These are phyloP conservation scores for Amblyopsis hoosieri DNA, from an alignment of 2,797 vertebrate genomes.

Conservation along the genomic window DNA sequence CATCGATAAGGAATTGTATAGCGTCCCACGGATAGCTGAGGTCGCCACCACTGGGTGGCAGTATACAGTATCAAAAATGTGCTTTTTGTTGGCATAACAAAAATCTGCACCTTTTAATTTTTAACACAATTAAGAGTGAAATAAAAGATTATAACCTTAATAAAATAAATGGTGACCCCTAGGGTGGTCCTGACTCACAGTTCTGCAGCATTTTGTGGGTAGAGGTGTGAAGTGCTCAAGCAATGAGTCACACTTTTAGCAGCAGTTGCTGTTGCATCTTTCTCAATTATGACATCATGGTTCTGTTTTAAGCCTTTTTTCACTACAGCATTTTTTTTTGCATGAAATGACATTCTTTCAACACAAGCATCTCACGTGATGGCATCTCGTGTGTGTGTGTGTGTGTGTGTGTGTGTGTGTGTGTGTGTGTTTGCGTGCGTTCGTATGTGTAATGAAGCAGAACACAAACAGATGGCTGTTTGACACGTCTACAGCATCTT, in stretches of 20 bases:
- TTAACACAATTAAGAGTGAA: too few species aligned
- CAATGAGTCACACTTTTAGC: not conserved
- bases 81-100: too few species aligned
- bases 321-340: not conserved
- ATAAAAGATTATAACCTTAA: too few species aligned
- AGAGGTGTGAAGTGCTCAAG: too few species aligned
- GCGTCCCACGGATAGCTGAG: too few species aligned
- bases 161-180: too few species aligned
- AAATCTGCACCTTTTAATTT: too few species aligned
- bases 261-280: conserved; percentile 11
- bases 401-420: conserved; percentile 8
- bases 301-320: conserved; percentile 17
- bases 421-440: conserved; percentile 8
- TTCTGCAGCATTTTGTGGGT: too few species aligned
- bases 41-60: too few species aligned
- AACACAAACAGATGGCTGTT: conserved; percentile 54
- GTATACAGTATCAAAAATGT: too few species aligned
- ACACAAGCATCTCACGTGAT: not conserved
- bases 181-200: too few species aligned
- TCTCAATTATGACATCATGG: conserved; percentile 1
- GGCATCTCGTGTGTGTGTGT: conserved; percentile 5
- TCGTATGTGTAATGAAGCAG: conserved; percentile 42
- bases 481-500: conserved; percentile 14
- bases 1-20: too few species aligned
- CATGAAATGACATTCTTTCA: not conserved